Evolutionary conservation across 2,113 vertebrate species (phyloP).

Genomic region (Caranx ignobilis): DNA sequence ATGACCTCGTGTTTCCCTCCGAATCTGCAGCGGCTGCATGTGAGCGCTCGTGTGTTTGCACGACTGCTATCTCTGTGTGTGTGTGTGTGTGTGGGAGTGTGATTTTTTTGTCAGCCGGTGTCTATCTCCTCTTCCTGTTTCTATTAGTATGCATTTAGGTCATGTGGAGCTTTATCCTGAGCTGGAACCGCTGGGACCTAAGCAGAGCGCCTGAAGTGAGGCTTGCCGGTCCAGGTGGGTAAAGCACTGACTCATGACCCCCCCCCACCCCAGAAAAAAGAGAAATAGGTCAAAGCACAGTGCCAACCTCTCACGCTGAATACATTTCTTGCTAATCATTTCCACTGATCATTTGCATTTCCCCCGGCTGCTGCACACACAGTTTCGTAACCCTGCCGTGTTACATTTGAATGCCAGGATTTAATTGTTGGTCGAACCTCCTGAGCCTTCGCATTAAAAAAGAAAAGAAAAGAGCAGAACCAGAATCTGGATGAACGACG

Average conservation of each 20-base stretch:
- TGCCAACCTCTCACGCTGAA: background rate
- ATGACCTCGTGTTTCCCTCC: no score
- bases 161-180: slow-evolving; percentile 63
- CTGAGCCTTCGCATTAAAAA: slow-evolving; percentile 1
- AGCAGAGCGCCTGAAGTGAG: slow-evolving; percentile 29
- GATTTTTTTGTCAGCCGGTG: slow-evolving; percentile 8
- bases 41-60: no score
- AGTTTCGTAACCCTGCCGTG: background rate
- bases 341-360: slow-evolving; percentile 23
- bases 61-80: no score
- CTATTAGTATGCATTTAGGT: slow-evolving; percentile 65
- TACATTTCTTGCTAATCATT: slow-evolving; percentile 20
- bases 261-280: background rate
- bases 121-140: slow-evolving; percentile 5
- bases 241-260: slow-evolving; percentile 52
- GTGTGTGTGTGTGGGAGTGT: background rate
- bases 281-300: slow-evolving; percentile 52
- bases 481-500: background rate
- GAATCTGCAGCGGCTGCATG: background rate
- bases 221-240: slow-evolving; percentile 54
- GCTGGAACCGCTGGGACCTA: slow-evolving; percentile 40
- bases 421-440: slow-evolving; percentile 18
- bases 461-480: slow-evolving; percentile 4
- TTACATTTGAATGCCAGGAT: slow-evolving; percentile 10
- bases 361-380: slow-evolving; percentile 4